phyloP scores from a whole-genome alignment of 2,113 vertebrate species.

The Ranitomeya imitator region DNA sequence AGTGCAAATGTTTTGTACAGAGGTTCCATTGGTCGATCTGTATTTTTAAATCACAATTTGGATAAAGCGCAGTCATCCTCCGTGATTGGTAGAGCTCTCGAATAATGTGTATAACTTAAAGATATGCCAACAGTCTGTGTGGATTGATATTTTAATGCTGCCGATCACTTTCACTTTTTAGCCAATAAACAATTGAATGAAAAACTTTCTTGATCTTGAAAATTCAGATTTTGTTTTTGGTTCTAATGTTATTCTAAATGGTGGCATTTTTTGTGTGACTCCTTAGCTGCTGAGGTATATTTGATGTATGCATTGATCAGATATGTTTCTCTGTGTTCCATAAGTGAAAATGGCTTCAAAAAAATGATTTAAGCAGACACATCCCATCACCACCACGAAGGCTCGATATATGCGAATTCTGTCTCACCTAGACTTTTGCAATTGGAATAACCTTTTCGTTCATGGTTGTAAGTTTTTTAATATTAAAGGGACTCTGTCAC shows the following conservation, averaged over 20 bases:
- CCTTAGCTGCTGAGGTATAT: background rate
- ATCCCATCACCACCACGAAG: background rate
- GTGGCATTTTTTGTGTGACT: background rate
- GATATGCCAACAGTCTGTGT: background rate
- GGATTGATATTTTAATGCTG: background rate
- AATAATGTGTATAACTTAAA: background rate
- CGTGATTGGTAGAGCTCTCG: background rate
- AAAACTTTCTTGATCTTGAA: background rate
- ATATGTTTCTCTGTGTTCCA: background rate
- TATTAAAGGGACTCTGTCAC: too few relatives aligned
- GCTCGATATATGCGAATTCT: background rate
- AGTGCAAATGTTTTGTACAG: background rate
- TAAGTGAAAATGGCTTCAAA: conserved; percentile 25
- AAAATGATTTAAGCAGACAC: background rate
- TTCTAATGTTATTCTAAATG: background rate
- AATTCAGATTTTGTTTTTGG: background rate
- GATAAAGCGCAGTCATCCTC: background rate
- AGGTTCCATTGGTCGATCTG: background rate
- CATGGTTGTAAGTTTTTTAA: background rate
- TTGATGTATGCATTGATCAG: background rate
- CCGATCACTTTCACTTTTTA: conserved; percentile 1
- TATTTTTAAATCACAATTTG: background rate
- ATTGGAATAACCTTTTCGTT: background rate
- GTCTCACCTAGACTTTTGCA: background rate
- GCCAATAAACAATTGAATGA: conserved; percentile 19